phyloP scores from a whole-genome alignment of 2,888 invertebrate genomes.

The Pachliopta kotzebuea region DNA sequence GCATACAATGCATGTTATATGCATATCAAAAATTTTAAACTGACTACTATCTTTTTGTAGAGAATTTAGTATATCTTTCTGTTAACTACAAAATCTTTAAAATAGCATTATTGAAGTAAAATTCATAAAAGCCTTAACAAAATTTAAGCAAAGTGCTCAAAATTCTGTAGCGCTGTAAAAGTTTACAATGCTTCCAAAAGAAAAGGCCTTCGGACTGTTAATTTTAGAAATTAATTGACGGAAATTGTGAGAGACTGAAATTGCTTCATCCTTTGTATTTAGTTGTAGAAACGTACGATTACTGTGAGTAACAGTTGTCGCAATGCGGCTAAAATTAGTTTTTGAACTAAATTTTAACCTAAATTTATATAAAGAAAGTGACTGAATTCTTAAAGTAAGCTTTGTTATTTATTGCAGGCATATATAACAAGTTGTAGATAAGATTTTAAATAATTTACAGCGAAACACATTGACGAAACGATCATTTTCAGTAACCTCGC shows the following conservation, averaged over 20 bases:
- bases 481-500: no score
- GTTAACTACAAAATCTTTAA: not conserved
- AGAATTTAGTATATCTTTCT: no score
- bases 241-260: constrained; percentile 8
- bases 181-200: constrained; percentile 20
- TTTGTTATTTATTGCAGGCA: no score
- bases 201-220: constrained; percentile 11
- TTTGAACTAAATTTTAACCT: not conserved
- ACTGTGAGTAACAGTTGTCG: not conserved
- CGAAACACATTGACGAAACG: no score
- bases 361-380: not conserved
- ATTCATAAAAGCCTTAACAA: no score
- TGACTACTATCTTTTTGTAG: no score
- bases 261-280: not conserved
- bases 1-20: no score
- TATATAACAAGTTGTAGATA: no score
- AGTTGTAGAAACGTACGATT: not conserved
- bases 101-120: not conserved
- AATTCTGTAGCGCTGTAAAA: constrained; percentile 21
- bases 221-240: constrained; percentile 11
- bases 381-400: no score
- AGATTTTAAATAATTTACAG: no score
- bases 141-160: constrained; percentile 8
- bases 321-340: not conserved
- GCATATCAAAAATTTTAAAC: no score